Evolutionary conservation across 2,113 vertebrate species (phyloP), one percentile per base, ranked within the genome.

Genomic region (Paedocypris sp.): DNA sequence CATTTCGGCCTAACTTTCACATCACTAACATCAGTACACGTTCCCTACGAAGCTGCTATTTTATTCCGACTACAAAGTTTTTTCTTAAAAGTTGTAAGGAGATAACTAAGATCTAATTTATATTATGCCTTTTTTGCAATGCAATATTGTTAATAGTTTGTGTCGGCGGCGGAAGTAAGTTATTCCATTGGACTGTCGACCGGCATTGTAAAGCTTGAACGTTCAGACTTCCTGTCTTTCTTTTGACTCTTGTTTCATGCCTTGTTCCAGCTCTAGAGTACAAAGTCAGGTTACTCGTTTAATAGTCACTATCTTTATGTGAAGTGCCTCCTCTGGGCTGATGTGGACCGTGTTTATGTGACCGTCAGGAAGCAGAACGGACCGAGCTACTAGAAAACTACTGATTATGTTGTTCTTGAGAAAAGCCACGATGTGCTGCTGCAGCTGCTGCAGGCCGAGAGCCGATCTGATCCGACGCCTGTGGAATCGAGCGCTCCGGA

Each of bases 291-390:
- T 77, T 74, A 78, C 75, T 72, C 26, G 59, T 69, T 51, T 61
- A 49, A 68, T 75, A 58, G 53, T 66, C 73, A 67, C 66, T 75
- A 71, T 73, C 71, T 78, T 77, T 66, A 82, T 83, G 81, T 85
- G 80, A 85, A 85, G 83, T 85, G 81, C 82, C 85, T 86, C 83
- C 79, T 74, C 74, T 77, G 77, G 82, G 73, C 71, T 70, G 54
- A 72, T 75, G 73, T 74, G 71, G 73, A 58, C 51, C 41, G 65
- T 4, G 62, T 72, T 54, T 68, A 48, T 75, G 11, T 43, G 73
- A 64, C 71, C 53, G 73, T 19, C 3, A 38, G 68, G 64, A 50
- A 64, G 59, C 52, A 53, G 38, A 51, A 52, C 36, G 45, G 63
- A 41, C 74, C 77, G 82, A 83, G 78, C 76, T 80, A 67, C 72